phyloP scores from a whole-genome alignment of 1,140 invertebrate species.

The Procambarus virginalis region DNA sequence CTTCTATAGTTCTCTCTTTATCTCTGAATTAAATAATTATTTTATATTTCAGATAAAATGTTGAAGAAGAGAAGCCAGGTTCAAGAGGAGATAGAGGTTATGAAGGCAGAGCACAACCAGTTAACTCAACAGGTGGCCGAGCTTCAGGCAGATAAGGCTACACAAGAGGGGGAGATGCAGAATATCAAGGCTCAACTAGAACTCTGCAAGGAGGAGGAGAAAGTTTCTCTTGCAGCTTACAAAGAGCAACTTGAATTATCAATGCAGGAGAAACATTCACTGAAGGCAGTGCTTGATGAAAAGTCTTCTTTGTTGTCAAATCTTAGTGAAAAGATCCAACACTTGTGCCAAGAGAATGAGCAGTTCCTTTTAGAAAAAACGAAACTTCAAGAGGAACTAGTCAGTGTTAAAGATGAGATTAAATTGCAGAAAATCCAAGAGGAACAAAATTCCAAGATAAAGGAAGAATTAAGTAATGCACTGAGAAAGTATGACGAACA shows the following conservation, averaged over 20 bases:
- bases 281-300: slow-evolving; percentile 3
- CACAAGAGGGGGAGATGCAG: neutral
- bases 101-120: slow-evolving; percentile 1
- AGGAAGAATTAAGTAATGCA: slow-evolving; percentile 7
- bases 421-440: neutral
- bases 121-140: slow-evolving; percentile 6
- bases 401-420: neutral
- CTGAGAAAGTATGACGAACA: slow-evolving; percentile 20
- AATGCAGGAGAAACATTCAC: neutral
- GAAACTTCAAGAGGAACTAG: neutral
- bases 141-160: neutral
- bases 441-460: neutral
- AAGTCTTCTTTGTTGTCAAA: neutral
- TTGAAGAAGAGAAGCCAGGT: neutral
- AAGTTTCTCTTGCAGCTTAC: neutral
- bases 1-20: too few relatives aligned
- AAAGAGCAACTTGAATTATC: slow-evolving; percentile 18
- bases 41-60: slow-evolving; percentile 5
- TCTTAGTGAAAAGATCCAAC: slow-evolving; percentile 10
- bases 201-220: neutral
- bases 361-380: neutral
- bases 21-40: neutral
- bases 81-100: slow-evolving; percentile 11
- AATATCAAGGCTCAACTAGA: neutral
- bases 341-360: neutral